Base-by-base conservation (phyloP, 2,113 vertebrate species). In the Centrocercus urophasianus region DNA sequence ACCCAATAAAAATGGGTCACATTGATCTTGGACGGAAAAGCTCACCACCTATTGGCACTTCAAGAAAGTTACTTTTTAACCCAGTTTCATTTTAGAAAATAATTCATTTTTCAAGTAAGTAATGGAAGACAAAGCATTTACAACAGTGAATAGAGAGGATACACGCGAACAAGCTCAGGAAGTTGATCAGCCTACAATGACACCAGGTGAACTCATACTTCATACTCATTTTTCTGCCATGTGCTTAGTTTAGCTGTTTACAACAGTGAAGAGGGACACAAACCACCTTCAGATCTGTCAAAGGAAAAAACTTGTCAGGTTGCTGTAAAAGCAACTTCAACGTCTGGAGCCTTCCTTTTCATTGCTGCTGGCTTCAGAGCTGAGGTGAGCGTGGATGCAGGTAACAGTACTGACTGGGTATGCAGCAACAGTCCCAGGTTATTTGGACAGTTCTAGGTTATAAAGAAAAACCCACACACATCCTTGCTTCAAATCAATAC, bases 1-100 rank as follows among this genome's bases (percentile, higher is more conserved):
- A 88, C 88, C 88, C 80, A 86, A 74, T 25, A 74, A 90, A 93
- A 94, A 95, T 86, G 72, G 93, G 93, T 90, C 92, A 36, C 67
- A 95, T 77, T 1, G 50, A 94, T 96, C 86, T 73, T 15, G 1
- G 42, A 60, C 71, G 60, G 64, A 85, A 88, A 89, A 88, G 13
- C 64, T 87, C 63, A 43, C 78, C 67, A 73, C 56, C 42, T 24
- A 0, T 2, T 63, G 71, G 64, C 63, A 73, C 64, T 80, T 54
- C 28, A 93, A 66, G 71, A 76, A 85, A 95, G 89, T 89, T 95
- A 83, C 20, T 83, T 89, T 95, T 81, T 74, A 95, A 92, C 69
- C 47, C 64, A 36, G 57, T 36, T 93, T 63, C 61, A 85, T 83
- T 94, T 87, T 9, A 82, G 27, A 93, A 83, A 86, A 17, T 6